Conservation (phyloP, 2,797 vertebrate genomes). For the Mormyrops boulengeri region DNA sequence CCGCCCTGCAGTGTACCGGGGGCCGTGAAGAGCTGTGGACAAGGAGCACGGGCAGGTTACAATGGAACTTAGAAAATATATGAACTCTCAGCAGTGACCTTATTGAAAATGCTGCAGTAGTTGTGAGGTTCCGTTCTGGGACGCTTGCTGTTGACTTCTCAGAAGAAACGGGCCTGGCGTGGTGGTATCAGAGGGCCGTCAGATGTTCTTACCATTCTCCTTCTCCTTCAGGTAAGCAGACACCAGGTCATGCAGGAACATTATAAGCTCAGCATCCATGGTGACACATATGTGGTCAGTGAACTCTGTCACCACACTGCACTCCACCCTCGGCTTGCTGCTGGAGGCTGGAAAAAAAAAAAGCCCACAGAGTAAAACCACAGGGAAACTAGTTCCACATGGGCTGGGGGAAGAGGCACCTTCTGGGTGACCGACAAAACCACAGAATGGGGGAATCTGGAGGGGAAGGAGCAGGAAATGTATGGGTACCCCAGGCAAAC, state of each 20-base stretch:
- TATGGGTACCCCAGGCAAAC: neutral
- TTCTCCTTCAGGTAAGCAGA: conserved; percentile 98
- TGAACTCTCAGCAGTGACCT: neutral
- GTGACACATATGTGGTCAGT: conserved; percentile 98
- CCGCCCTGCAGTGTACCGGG: conserved; percentile 76
- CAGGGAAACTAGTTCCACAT: neutral
- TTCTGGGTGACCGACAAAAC: neutral
- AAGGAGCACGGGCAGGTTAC: neutral
- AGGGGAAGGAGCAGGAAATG: neutral
- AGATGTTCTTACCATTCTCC: conserved; percentile 77
- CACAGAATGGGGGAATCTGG: neutral
- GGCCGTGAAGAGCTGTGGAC: conserved; percentile 79
- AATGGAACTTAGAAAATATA: neutral
- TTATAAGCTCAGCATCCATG: conserved; percentile 97
- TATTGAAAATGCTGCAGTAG: neutral
- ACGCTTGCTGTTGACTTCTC: neutral
- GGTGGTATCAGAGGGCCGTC: neutral
- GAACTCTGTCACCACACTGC: conserved; percentile 97
- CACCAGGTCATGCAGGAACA: conserved; percentile 98
- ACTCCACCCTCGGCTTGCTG: conserved; percentile 94
- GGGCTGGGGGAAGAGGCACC: neutral
- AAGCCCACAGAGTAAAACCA: neutral
- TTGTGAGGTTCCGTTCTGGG: neutral
- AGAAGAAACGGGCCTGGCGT: neutral
- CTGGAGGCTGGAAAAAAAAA: conserved; percentile 51